Conservation (phyloP, 2,113 vertebrate genomes). For the pig (Sus scrofa) region T2T-Sscrofa CM000812.6:217564501-217565000, state of each 20-base stretch:
- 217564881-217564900: neutral
- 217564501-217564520: neutral
- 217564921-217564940: neutral
- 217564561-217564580: neutral
- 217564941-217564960: neutral
- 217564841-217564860: neutral
- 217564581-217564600: neutral
- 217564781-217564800: neutral
- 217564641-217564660: neutral
- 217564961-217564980: neutral
- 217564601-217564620: neutral
- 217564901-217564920: neutral
- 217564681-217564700: neutral
- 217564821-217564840: neutral
- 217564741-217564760: neutral
- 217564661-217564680: neutral
- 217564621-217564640: neutral
- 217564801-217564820: too few species aligned
- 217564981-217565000: neutral
- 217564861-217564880: neutral
- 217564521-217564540: too few species aligned
- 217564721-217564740: neutral
- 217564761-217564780: neutral
- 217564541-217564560: neutral
- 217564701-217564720: neutral